These are phyloP conservation scores for Micronycteris hirsuta DNA, from an alignment of 2,113 vertebrate species.

Conservation along the genomic window DNA sequence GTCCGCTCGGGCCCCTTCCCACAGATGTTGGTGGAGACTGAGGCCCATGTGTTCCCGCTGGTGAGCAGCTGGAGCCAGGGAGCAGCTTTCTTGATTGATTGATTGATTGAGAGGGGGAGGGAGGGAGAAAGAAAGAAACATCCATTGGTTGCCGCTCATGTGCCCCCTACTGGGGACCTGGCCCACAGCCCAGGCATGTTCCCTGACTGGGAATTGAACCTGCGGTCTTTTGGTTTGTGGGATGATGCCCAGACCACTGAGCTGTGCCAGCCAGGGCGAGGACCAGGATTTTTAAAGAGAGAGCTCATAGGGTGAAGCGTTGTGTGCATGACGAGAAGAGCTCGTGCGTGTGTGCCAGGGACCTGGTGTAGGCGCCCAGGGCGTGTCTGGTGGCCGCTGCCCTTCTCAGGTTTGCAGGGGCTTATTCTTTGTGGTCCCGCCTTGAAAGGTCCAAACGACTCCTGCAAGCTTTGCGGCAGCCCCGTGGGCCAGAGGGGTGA, in stretches of 20 bases:
- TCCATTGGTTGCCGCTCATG: too few relatives aligned
- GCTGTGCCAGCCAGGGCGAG: not conserved
- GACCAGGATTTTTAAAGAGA: not conserved
- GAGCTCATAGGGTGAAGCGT: fast-evolving
- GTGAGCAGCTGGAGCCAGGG: too few relatives aligned
- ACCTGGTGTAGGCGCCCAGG: fast-evolving
- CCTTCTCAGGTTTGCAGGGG: fast-evolving
- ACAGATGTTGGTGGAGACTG: not conserved
- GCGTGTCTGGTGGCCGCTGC: fast-evolving
- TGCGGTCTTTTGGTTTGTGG: too few relatives aligned
- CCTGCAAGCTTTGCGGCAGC: not conserved
- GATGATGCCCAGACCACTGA: too few relatives aligned
- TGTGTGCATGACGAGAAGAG: fast-evolving
- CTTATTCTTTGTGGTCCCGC: not conserved
- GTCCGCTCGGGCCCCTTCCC: not conserved
- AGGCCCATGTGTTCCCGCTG: fast-evolving
- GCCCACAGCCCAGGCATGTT: too few relatives aligned
- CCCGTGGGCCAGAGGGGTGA: not conserved
- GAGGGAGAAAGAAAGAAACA: too few relatives aligned
- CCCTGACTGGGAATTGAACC: too few relatives aligned
- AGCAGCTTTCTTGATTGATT: too few relatives aligned
- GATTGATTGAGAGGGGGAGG: too few relatives aligned
- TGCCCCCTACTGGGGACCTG: too few relatives aligned
- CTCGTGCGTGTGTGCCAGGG: not conserved
- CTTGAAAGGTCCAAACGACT: fast-evolving